Evolutionary conservation across 2,113 vertebrate species (phyloP).

Genomic region (Pterocles gutturalis): DNA sequence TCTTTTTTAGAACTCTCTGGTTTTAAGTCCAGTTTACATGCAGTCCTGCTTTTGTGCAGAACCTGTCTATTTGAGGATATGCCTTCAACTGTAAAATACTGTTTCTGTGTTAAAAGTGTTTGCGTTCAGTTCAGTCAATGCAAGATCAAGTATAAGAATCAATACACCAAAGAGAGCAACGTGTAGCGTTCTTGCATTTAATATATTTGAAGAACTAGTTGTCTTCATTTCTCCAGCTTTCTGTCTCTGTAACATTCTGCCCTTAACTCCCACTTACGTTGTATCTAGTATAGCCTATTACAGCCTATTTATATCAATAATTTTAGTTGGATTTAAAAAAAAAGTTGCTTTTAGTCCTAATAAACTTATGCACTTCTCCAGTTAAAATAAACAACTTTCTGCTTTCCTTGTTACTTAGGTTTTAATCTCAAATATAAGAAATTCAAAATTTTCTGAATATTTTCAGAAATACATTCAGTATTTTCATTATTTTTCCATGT

Average conservation of each 20-base stretch:
- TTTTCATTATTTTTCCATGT: background rate
- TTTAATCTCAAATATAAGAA: background rate
- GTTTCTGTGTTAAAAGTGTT: slow-evolving; percentile 36
- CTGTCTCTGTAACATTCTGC: slow-evolving; percentile 30
- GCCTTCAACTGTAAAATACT: slow-evolving; percentile 60
- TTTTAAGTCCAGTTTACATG: slow-evolving; percentile 59
- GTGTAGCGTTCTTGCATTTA: slow-evolving; percentile 55
- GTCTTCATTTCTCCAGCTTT: slow-evolving; percentile 7
- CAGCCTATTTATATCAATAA: slow-evolving; percentile 59
- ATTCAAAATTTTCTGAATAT: background rate
- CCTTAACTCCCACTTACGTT: slow-evolving; percentile 28
- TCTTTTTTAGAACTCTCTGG: slow-evolving; percentile 39
- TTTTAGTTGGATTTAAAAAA: slow-evolving; percentile 52
- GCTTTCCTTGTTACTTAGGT: background rate
- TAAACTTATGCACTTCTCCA: slow-evolving; percentile 69
- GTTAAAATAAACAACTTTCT: slow-evolving; percentile 1
- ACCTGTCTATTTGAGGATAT: slow-evolving; percentile 22
- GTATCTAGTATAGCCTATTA: slow-evolving; percentile 39
- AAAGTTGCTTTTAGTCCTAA: slow-evolving; percentile 42
- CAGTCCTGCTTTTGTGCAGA: slow-evolving; percentile 50
- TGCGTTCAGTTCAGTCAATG: slow-evolving; percentile 37
- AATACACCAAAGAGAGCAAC: slow-evolving; percentile 37
- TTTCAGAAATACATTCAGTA: background rate
- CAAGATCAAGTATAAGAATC: slow-evolving; percentile 36
- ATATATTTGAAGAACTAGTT: slow-evolving; percentile 64